Percentiles rank a stretch among this genome's conserved stretches.
Conservation (phyloP, 2,888 invertebrate species). For the Cyclophora punctaria region DNA sequence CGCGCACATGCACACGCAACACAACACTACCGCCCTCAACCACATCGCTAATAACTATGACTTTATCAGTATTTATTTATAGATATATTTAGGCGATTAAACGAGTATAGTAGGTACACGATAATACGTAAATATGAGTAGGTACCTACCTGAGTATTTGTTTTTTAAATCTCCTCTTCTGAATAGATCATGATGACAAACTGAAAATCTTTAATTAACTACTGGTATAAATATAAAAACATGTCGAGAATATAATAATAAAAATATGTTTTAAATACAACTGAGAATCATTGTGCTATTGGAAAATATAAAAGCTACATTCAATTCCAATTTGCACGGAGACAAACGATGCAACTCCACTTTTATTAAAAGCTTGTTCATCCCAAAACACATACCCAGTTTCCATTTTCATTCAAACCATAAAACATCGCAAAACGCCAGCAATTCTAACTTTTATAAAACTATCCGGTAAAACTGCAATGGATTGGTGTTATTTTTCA, state of each 20-base stretch:
- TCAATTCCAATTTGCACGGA: background rate
- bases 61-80: background rate
- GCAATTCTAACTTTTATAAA: background rate
- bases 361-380: too few species aligned
- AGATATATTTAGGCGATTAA: background rate
- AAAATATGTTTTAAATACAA: too few species aligned
- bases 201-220: background rate
- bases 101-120: too few species aligned
- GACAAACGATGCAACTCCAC: background rate
- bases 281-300: too few species aligned
- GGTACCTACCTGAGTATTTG: too few species aligned
- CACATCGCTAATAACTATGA: background rate
- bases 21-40: background rate
- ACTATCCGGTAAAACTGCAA: slow-evolving; percentile 3
- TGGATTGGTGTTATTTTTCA: background rate
- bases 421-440: background rate
- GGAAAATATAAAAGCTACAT: too few species aligned
- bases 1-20: background rate
- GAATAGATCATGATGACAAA: background rate
- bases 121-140: too few species aligned
- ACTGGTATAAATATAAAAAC: too few species aligned
- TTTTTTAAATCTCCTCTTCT: too few species aligned
- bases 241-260: too few species aligned
- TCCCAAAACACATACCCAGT: too few species aligned
- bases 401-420: too few species aligned